phyloP scores from a whole-genome alignment of 1,140 invertebrate species.

The Campoletis sonorensis region DNA sequence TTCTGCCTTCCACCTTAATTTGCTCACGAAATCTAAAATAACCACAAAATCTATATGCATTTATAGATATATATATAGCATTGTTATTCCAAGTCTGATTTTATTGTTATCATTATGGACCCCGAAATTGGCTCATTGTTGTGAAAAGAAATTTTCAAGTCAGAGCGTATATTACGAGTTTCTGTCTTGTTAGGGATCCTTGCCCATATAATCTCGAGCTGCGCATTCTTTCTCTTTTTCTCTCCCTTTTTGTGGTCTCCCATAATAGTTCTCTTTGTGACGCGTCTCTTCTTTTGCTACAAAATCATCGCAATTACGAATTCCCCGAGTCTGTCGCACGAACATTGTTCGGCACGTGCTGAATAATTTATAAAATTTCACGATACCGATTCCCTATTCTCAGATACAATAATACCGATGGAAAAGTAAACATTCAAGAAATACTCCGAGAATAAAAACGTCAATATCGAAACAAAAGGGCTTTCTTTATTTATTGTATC shows the following conservation, averaged over 20 bases:
- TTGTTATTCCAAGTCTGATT: slow-evolving; percentile 9
- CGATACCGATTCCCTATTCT: no score
- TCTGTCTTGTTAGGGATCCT: background rate
- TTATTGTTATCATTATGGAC: background rate
- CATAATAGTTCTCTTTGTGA: no score
- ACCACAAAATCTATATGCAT: background rate
- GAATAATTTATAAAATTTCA: background rate
- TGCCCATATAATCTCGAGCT: background rate
- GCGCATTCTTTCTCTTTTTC: background rate
- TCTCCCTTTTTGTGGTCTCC: no score
- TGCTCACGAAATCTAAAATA: background rate
- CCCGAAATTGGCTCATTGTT: background rate
- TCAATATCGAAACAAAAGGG: no score
- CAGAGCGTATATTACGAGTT: background rate
- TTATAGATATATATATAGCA: background rate
- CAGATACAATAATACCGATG: no score
- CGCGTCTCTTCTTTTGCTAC: background rate
- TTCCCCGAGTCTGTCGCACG: background rate
- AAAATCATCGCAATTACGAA: background rate
- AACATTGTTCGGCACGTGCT: background rate
- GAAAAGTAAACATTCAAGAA: no score
- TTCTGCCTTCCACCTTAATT: background rate
- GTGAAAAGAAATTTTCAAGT: background rate
- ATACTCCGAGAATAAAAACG: no score
- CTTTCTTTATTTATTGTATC: no score